These are phyloP conservation scores for Drosophila rubida DNA, from an alignment of 2,888 invertebrate species.

Conservation along the genomic window DNA sequence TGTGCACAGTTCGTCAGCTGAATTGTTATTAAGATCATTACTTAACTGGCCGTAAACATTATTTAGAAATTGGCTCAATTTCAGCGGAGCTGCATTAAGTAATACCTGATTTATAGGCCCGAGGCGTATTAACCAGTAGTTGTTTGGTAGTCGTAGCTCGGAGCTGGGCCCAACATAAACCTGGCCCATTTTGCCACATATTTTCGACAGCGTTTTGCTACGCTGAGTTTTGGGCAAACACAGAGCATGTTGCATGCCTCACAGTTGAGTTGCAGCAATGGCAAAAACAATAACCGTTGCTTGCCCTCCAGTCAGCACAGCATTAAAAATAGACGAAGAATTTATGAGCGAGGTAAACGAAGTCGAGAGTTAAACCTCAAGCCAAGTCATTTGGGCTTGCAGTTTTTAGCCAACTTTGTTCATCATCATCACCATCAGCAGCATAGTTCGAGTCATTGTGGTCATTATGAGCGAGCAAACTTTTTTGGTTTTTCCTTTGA, in stretches of 20 bases:
- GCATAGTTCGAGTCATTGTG: conserved; percentile 6
- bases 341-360: conserved; percentile 41
- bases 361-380: conserved; percentile 36
- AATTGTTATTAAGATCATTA: not conserved
- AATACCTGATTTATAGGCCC: not conserved
- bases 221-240: conserved; percentile 19
- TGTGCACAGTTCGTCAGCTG: not conserved
- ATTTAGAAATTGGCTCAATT: not conserved
- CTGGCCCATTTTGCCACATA: conserved; percentile 11
- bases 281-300: conserved; percentile 25
- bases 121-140: not conserved
- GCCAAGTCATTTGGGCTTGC: conserved; percentile 33
- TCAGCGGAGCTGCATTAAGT: not conserved
- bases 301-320: conserved; percentile 44
- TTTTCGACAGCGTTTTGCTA: conserved; percentile 14
- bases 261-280: conserved; percentile 1
- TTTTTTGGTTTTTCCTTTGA: conserved; percentile 4
- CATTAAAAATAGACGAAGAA: conserved; percentile 38
- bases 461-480: conserved; percentile 11
- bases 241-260: conserved; percentile 43
- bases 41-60: not conserved
- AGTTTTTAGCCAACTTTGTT: conserved; percentile 19
- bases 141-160: not conserved
- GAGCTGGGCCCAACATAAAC: not conserved
- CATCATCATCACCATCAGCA: conserved; percentile 14